Evolutionary conservation across 2,113 vertebrate genomes (phyloP), one percentile per base, ranked within the genome.

Genomic region (Diphyllodes magnificus): DNA sequence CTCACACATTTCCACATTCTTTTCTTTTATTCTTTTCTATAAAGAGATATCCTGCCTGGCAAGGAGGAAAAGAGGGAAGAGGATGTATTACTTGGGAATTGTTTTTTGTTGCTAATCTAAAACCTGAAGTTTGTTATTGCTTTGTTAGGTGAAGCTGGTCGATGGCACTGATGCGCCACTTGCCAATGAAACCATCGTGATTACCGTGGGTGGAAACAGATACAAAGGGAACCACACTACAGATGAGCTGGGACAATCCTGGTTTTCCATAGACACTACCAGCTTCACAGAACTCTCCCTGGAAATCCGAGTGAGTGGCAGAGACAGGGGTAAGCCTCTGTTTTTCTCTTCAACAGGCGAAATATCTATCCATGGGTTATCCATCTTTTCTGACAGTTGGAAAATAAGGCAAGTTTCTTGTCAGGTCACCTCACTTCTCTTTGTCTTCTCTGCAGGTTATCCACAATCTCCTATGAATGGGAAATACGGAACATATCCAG

Each of bases 231-330:
- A 97, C 39, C 94, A 96, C 22, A 98, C 95, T 15, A 98, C 98
- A 2, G 95, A 98, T 28, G 89, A 96, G n/a, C 63, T 96, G 6
- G 98, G 98, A 27, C 82, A 94, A 20, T 95, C 68, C 8, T 89
- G 88, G 63, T 98, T 98, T 94, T 98, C 97, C 49, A 97, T 98
- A 53, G 69, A 96, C 61, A 98, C 98, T 30, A 63, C 86, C 4
- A 42, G 37, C 12, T 53, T 97, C 17, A 61, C 30, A 10, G 69
- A 78, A 17, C 51, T 88, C 25, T 95, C 92, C 37, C 68, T 98
- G 61, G 86, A 70, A 28, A 40, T 98, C 27, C 78, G 15, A 80
- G 98, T 98, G 76, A 98, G 97, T 95, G 28, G 28, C 60, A 79
- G 35, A 86, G 61, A 73, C 44, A 53, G 71, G 84, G 54, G 17